Percentiles rank a stretch among this genome's conserved stretches.
These are phyloP conservation scores for Champsocephalus gunnari DNA, from an alignment of 2,797 vertebrate species.

Conservation along the genomic window DNA sequence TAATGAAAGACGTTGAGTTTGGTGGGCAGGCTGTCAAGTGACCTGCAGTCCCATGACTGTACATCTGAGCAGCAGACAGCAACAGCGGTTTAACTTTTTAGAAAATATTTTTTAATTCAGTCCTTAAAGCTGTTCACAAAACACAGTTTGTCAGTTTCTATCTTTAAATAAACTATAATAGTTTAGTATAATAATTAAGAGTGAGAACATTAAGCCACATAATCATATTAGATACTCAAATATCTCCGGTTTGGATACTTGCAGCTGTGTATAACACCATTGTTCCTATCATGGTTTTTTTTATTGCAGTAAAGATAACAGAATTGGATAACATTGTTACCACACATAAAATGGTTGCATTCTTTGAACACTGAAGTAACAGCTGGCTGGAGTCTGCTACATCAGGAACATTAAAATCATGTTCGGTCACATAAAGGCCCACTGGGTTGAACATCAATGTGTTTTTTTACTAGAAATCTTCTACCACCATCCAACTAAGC, in stretches of 20 bases:
- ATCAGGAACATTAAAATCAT: background rate
- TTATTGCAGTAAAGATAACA: slow-evolving; percentile 4
- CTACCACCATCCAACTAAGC: too few species aligned
- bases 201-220: background rate
- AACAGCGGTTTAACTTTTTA: slow-evolving; percentile 3
- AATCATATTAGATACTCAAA: background rate
- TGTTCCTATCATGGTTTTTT: slow-evolving; percentile 8
- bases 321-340: background rate
- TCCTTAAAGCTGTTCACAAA: background rate
- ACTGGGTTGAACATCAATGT: background rate
- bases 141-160: background rate
- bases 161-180: background rate
- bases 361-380: background rate
- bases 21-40: slow-evolving; percentile 65
- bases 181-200: background rate
- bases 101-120: background rate
- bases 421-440: background rate
- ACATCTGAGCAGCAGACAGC: background rate
- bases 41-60: slow-evolving; percentile 74
- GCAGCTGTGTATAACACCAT: background rate
- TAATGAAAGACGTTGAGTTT: slow-evolving; percentile 73
- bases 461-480: too few species aligned
- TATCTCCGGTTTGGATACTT: background rate
- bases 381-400: background rate
- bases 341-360: background rate